Base-by-base conservation (phyloP, 2,113 vertebrate species). In the Trichechus manatus region DNA sequence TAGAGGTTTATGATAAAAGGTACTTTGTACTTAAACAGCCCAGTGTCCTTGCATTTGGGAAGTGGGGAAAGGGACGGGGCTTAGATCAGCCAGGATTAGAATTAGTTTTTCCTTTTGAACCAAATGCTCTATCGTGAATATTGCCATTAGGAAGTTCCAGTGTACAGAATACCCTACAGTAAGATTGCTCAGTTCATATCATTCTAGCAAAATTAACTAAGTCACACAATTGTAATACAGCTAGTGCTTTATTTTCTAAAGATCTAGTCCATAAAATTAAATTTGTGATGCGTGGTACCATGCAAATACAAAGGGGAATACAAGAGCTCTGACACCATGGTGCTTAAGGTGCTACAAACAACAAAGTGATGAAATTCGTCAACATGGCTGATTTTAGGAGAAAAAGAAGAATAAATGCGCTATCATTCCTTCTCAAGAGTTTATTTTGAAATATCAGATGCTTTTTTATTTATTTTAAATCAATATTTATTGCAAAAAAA, bases 21-120 rank as follows among this genome's bases (percentile, higher is more conserved):
- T 17, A 91, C 33, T 89, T 87, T 47, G 31, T 33, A 56, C 31
- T 78, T 93, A 53, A 66, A 44, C 47, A 85, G 77, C 33, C 89
- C 70, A 87, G 61, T 89, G 33, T 86, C 23, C 29, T 85, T 81
- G n/a, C 33, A 84, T 80, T 93, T 61, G 50, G 39, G n/a, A 50
- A 64, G 10, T 0, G 4, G 47, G 13, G 20, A 64, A 19, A 93
- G 42, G 25, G 31, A 36, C 25, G n/a, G 25, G 31, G 8, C 63
- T 64, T 63, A 80, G 31, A n/a, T 72, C 70, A 77, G 27, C n/a
- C 63, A 78, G 83, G 72, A 82, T 94, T 64, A 75, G 25, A 53
- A 85, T 94, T 64, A 82, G 23, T 53, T 74, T 63, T 29, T 94
- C 84, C 47, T 90, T 97, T 59, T 91, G 36, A 94, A 91, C 44